Evolutionary conservation across 2,113 vertebrate species (phyloP), one percentile per base, ranked within the genome.

Genomic region (Mustela nigripes): DNA sequence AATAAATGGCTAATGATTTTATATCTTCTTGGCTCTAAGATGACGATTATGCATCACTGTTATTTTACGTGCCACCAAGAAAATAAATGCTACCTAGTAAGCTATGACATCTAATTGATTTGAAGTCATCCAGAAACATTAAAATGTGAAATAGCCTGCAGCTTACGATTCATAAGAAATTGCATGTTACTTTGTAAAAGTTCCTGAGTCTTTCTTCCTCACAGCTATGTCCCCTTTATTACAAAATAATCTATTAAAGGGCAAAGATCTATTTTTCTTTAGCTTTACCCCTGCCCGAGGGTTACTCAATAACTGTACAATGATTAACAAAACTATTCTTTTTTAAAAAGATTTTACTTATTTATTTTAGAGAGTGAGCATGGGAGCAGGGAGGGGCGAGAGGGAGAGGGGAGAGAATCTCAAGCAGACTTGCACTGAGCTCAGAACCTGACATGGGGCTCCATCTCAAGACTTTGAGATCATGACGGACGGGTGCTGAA

Each of bases 1-100:
- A 93, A 81, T 89, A 93, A 95, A 42, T 73, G 26, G 24, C 33
- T 95, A 91, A 73, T 96, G 78, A 60, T 67, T 91, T 89, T 45
- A 62, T 83, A 18, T 42, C 88, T 97, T 62, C 69, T 97, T 89
- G 60, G 63, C 48, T 91, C 26, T 86, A 76, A 69, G 58, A 88
- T 84, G 48, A 31, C 50, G 71, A 73, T 79, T 84, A 5, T 85
- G 81, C 90, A 74, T 36, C 11, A 22, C 7, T 53, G 26, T 53
- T 76, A 79, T 80, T 95, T 97, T 76, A 48, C 71, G 39, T 31
- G 53, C 73, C 24, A 11, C 71, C 48, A 62, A 83, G 73, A 62
- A 88, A 90, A 94, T 33, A 95, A 94, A 80, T 80, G 62, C 31
- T 88, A 60, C 58, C 6, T 18, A 53, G 42, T 82, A 93, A 92